A percentile compares a stretch with the other conserved stretches of the same genome.
These are phyloP conservation scores for Bubalus kerabau DNA, from an alignment of 2,113 vertebrate species.

Conservation along the genomic window DNA sequence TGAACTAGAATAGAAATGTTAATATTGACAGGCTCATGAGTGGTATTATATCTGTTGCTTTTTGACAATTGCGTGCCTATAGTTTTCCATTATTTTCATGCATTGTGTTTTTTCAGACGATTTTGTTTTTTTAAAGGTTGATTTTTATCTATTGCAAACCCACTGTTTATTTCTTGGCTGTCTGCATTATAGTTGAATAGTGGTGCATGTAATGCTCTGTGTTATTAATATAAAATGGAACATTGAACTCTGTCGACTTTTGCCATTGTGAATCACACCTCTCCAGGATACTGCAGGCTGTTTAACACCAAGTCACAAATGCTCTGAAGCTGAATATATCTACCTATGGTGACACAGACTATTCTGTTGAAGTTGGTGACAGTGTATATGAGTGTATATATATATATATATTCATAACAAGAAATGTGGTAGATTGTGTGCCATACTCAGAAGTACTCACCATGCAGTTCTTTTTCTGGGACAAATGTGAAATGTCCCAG, in stretches of 20 bases:
- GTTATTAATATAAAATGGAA: not conserved
- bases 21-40: not conserved
- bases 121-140: not conserved
- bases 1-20: not conserved
- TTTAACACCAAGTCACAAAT: not conserved
- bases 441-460: not conserved
- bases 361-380: not conserved
- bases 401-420: not conserved
- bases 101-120: not conserved
- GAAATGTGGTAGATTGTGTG: not conserved
- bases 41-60: not conserved
- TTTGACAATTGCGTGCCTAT: not conserved
- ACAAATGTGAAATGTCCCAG: not conserved
- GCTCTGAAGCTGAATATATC: not conserved
- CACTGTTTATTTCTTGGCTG: not conserved
- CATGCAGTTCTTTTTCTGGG: not conserved
- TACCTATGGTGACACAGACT: not conserved
- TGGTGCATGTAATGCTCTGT: not conserved
- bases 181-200: slow-evolving; percentile 2
- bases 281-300: not conserved
- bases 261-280: not conserved
- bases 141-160: slow-evolving; percentile 1
- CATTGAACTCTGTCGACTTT: not conserved
- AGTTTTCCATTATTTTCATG: not conserved
- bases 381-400: not conserved